Conservation (phyloP, 2,113 vertebrate genomes). For the Sarotherodon lohbergeri region DNA sequence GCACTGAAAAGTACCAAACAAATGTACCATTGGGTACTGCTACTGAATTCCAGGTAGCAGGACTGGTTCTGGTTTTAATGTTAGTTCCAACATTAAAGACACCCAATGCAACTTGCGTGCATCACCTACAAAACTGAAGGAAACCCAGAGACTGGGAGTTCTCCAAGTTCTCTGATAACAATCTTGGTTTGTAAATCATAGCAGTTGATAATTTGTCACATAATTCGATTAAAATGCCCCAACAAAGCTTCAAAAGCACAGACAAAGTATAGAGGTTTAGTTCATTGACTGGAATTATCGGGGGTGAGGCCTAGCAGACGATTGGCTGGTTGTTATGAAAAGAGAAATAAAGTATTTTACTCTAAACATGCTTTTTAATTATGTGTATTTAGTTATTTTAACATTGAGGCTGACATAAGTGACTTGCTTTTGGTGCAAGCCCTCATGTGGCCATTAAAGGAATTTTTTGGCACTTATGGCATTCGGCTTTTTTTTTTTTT, state of each 20-base stretch:
- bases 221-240: neutral
- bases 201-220: neutral
- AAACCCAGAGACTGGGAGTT: neutral
- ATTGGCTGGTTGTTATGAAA: neutral
- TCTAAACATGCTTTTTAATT: neutral
- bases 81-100: neutral
- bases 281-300: neutral
- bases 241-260: neutral
- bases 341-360: neutral
- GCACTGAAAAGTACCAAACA: neutral
- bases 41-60: neutral
- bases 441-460: neutral
- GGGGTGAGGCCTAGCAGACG: neutral
- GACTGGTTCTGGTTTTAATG: neutral
- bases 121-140: neutral
- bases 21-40: neutral
- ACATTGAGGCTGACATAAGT: neutral
- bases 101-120: neutral
- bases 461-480: neutral
- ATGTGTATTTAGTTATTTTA: neutral
- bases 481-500: neutral
- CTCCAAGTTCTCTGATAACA: neutral
- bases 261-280: neutral
- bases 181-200: neutral
- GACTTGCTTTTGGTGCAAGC: neutral